Conservation (phyloP, 2,113 vertebrate genomes). For the Erpornis zantholeuca region DNA sequence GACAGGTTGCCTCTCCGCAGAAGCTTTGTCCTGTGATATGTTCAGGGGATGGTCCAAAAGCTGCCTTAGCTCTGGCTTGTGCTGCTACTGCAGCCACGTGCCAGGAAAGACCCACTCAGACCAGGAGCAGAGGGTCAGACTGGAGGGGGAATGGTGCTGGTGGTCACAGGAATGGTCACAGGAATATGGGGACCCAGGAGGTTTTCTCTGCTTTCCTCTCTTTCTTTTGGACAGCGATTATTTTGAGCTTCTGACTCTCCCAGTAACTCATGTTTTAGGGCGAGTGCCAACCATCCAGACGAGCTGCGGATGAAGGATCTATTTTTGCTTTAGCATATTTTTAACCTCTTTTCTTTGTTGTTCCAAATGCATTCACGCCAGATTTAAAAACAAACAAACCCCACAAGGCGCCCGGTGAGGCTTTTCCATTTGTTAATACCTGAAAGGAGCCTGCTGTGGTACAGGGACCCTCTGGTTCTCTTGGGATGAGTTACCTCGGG, state of each 20-base stretch:
- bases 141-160: not conserved
- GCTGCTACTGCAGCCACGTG: not conserved
- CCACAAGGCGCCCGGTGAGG: not conserved
- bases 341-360: conserved; percentile 14
- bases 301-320: not conserved
- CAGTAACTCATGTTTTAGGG: not conserved
- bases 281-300: conserved; percentile 25
- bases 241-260: not conserved
- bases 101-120: fast-evolving
- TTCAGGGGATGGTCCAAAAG: not conserved
- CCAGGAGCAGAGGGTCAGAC: not conserved
- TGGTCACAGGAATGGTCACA: fast-evolving
- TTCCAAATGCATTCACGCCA: not conserved
- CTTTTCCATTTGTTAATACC: not conserved
- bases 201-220: fast-evolving
- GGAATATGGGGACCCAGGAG: fast-evolving
- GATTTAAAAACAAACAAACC: conserved; percentile 10
- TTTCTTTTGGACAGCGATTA: not conserved
- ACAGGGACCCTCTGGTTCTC: not conserved
- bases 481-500: not conserved
- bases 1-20: conserved; percentile 42
- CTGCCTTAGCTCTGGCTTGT: not conserved
- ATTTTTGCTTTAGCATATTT: conserved; percentile 47
- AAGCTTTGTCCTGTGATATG: not conserved
- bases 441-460: not conserved